Evolutionary conservation across 2,113 vertebrate genomes (phyloP).

Genomic region (Taxidea taxus): DNA sequence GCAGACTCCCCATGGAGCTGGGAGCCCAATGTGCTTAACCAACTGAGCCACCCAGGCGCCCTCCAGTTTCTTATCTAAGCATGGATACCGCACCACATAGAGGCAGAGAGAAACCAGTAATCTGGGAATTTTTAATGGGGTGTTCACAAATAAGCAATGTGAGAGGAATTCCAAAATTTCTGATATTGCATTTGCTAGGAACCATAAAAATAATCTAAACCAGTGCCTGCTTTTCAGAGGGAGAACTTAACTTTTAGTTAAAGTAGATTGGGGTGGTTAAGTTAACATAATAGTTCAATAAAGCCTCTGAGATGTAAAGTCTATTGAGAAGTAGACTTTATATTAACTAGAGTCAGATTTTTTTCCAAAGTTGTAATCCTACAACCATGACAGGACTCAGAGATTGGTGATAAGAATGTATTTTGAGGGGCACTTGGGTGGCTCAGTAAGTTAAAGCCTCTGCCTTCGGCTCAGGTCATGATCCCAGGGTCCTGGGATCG

Average conservation of each 20-base stretch:
- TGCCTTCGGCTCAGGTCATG: no score
- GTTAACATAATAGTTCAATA: background rate
- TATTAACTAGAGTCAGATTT: background rate
- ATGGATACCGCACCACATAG: background rate
- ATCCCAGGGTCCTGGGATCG: no score
- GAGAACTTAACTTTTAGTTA: background rate
- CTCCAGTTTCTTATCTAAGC: conserved; percentile 29
- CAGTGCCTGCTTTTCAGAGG: background rate
- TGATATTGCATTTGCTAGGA: background rate
- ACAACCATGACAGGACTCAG: background rate
- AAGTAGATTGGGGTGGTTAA: background rate
- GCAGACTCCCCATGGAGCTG: no score
- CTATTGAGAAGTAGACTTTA: background rate
- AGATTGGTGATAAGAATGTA: background rate
- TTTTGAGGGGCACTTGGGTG: no score
- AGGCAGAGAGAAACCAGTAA: background rate
- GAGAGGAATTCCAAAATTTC: background rate
- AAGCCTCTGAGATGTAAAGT: background rate
- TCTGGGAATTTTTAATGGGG: background rate
- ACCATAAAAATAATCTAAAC: background rate
- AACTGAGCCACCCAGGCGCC: no score
- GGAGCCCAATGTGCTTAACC: no score
- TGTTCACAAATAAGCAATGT: background rate
- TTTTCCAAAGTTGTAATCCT: background rate
- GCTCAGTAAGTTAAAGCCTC: no score